Conservation (phyloP, 2,888 invertebrate genomes). For the Tiliacea citrago region DNA sequence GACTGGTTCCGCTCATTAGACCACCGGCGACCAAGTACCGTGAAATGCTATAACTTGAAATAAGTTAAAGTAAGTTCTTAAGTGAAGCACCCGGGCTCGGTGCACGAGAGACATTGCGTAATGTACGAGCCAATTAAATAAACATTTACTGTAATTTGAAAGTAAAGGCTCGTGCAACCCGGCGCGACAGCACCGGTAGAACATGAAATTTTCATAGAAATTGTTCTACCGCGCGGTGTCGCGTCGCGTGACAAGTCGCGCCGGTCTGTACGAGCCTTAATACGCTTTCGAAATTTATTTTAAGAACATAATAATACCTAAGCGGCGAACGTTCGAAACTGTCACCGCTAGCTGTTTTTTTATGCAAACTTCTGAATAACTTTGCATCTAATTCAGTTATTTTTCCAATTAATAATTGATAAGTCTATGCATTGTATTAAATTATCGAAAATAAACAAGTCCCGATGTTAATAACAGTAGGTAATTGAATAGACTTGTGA, state of each 20-base stretch:
- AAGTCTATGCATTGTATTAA: constrained; percentile 1
- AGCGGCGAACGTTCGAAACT: constrained; percentile 24
- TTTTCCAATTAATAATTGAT: constrained; percentile 22
- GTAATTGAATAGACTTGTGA: neutral
- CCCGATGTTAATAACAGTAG: neutral
- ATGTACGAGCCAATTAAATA: constrained; percentile 51
- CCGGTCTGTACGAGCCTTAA: neutral
- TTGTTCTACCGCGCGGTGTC: no score
- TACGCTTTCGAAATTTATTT: constrained; percentile 53
- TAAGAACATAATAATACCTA: constrained; percentile 32
- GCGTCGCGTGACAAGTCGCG: no score
- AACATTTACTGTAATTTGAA: constrained; percentile 54
- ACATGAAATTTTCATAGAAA: no score
- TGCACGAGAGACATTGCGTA: constrained; percentile 32
- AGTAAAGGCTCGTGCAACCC: constrained; percentile 23
- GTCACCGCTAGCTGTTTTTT: constrained; percentile 17
- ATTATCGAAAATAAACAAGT: constrained; percentile 12
- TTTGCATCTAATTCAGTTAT: constrained; percentile 21
- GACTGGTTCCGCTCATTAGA: constrained; percentile 47
- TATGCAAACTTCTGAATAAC: constrained; percentile 39
- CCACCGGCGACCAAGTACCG: constrained; percentile 50
- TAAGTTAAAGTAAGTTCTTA: constrained; percentile 30
- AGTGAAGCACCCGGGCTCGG: constrained; percentile 24
- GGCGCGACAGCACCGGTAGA: no score
- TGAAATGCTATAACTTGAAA: constrained; percentile 42